Evolutionary conservation across 2,888 invertebrate genomes (phyloP).

Genomic region (Eumacrocentrus americanus): DNA sequence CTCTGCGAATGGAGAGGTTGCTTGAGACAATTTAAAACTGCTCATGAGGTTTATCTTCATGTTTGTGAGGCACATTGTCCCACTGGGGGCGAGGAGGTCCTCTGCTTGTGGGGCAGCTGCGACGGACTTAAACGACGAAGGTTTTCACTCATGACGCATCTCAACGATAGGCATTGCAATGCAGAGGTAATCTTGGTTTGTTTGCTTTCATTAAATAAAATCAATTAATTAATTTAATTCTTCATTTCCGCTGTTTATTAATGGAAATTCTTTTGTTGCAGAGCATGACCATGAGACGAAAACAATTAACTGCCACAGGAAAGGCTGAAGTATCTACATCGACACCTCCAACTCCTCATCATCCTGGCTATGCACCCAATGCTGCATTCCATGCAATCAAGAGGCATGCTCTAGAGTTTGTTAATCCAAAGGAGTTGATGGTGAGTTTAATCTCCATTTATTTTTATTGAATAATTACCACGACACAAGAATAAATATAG

Average conservation of each 20-base stretch:
- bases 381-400: slow-evolving; percentile 97
- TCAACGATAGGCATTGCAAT: slow-evolving; percentile 93
- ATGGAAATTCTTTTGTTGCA: slow-evolving; percentile 30
- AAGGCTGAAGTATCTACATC: slow-evolving; percentile 57
- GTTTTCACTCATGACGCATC: slow-evolving; percentile 95
- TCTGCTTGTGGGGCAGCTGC: slow-evolving; percentile 90
- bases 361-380: slow-evolving; percentile 91
- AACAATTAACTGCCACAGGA: slow-evolving; percentile 55
- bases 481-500: not conserved
- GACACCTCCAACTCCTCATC: slow-evolving; percentile 68
- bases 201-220: slow-evolving; percentile 2
- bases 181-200: slow-evolving; percentile 67
- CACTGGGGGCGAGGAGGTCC: slow-evolving; percentile 72
- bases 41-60: slow-evolving; percentile 85
- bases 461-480: not conserved
- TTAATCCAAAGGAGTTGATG: slow-evolving; percentile 88
- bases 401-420: slow-evolving; percentile 89
- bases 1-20: slow-evolving; percentile 96
- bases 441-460: slow-evolving; percentile 61
- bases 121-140: slow-evolving; percentile 88
- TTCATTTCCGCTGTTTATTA: not conserved
- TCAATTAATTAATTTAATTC: not conserved
- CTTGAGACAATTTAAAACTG: slow-evolving; percentile 74
- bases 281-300: slow-evolving; percentile 56
- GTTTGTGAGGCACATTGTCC: slow-evolving; percentile 86